Evolutionary conservation across 2,797 vertebrate species (phyloP).

Genomic region (Setipinna tenuifilis): DNA sequence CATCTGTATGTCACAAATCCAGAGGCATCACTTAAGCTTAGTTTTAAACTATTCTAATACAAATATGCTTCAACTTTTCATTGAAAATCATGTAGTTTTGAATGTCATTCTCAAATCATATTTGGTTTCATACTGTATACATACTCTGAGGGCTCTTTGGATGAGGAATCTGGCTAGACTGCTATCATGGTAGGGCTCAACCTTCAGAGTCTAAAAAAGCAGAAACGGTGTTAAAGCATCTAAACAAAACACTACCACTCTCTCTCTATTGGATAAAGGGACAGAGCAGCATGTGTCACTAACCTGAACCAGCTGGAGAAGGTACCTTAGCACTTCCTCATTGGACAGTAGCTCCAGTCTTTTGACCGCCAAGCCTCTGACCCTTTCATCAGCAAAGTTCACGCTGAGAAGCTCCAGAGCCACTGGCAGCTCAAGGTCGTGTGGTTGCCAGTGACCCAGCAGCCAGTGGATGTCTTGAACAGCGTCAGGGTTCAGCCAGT

Average conservation of each 20-base stretch:
- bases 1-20: not conserved
- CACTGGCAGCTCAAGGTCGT: conserved; percentile 71
- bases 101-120: not conserved
- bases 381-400: conserved; percentile 73
- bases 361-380: conserved; percentile 73
- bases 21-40: not conserved
- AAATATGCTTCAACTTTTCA: not conserved
- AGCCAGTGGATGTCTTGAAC: conserved; percentile 79
- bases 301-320: conserved; percentile 83
- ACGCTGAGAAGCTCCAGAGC: conserved; percentile 79
- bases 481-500: conserved; percentile 70
- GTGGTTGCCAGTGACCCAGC: conserved; percentile 67
- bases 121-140: conserved; percentile 45
- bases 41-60: too few relatives aligned
- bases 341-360: conserved; percentile 75
- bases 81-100: not conserved
- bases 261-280: not conserved
- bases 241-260: not conserved
- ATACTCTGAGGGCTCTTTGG: conserved; percentile 76
- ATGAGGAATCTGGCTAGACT: conserved; percentile 77
- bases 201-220: conserved; percentile 75
- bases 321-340: conserved; percentile 75
- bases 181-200: conserved; percentile 82
- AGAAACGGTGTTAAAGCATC: not conserved
- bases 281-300: not conserved